These are phyloP conservation scores for Drosophila lacicola DNA, from an alignment of 2,888 invertebrate genomes.

Conservation along the genomic window DNA sequence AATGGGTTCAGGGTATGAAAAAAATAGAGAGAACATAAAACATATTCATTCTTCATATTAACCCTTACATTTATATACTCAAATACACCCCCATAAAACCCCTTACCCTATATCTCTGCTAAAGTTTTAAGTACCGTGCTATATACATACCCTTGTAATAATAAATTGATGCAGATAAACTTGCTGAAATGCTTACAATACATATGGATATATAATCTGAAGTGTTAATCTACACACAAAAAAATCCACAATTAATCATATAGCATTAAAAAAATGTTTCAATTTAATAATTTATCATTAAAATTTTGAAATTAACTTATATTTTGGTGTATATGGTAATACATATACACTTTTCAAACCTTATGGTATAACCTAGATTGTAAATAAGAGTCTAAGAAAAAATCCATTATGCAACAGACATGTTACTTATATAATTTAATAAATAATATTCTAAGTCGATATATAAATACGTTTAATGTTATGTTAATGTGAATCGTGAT, in stretches of 20 bases:
- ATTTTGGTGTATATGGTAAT: slow-evolving; percentile 44
- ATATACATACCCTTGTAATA: slow-evolving; percentile 1
- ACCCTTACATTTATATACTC: too few relatives aligned
- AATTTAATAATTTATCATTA: slow-evolving; percentile 38
- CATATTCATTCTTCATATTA: too few relatives aligned
- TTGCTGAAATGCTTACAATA: neutral
- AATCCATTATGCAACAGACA: slow-evolving; percentile 56
- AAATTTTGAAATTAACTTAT: slow-evolving; percentile 33
- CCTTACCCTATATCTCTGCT: too few relatives aligned
- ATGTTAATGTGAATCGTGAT: slow-evolving; percentile 57
- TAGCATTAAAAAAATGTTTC: slow-evolving; percentile 12
- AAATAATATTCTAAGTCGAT: slow-evolving; percentile 62
- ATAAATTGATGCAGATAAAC: neutral
- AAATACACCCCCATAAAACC: too few relatives aligned
- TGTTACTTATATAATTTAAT: slow-evolving; percentile 60
- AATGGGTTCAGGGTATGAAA: too few relatives aligned
- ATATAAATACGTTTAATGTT: slow-evolving; percentile 44
- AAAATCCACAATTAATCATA: neutral
- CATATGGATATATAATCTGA: slow-evolving; percentile 4
- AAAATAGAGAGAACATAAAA: too few relatives aligned
- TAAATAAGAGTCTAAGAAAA: slow-evolving; percentile 37
- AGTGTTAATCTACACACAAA: slow-evolving; percentile 7
- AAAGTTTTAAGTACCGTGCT: neutral
- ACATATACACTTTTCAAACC: slow-evolving; percentile 43
- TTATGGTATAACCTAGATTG: slow-evolving; percentile 47